Evolutionary conservation across 2,113 vertebrate species (phyloP).

Genomic region (Monopterus albus): DNA sequence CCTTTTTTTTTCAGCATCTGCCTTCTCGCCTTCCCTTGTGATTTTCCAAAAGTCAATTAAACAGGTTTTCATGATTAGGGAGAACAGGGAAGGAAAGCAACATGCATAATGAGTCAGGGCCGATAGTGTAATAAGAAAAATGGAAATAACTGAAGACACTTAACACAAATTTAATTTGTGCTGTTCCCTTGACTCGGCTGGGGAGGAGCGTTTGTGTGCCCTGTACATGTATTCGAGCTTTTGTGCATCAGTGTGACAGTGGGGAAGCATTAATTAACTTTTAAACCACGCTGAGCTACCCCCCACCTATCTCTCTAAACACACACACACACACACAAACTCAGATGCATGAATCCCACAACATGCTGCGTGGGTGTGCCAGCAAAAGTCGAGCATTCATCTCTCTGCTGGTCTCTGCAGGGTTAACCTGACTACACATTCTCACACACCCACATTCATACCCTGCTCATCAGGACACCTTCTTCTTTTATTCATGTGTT

Average conservation of each 20-base stretch:
- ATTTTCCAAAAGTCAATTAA: conserved; percentile 66
- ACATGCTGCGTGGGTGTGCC: conserved; percentile 44
- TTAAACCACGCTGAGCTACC: conserved; percentile 71
- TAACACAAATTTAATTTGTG: conserved; percentile 77
- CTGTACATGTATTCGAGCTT: conserved; percentile 47
- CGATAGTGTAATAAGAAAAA: conserved; percentile 63
- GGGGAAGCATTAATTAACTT: conserved; percentile 81
- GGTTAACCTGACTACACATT: conserved; percentile 24
- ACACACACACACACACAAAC: conserved; percentile 57
- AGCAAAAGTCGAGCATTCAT: conserved; percentile 50
- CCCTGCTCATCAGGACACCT: conserved; percentile 23
- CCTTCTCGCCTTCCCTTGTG: conserved; percentile 20
- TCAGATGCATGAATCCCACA: conserved; percentile 47
- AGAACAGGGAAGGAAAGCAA: conserved; percentile 31
- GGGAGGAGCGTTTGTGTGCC: conserved; percentile 30
- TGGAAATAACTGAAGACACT: conserved; percentile 77
- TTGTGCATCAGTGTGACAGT: conserved; percentile 68
- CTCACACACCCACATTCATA: not conserved
- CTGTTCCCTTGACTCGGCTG: conserved; percentile 67
- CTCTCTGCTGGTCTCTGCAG: conserved; percentile 31
- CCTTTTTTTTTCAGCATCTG: conserved; percentile 28
- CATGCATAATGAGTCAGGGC: conserved; percentile 38
- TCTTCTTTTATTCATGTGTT: conserved; percentile 63
- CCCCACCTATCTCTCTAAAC: conserved; percentile 62
- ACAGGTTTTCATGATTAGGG: conserved; percentile 50